Evolutionary conservation across 2,888 invertebrate species (phyloP), one percentile per base, ranked within the genome.

Genomic region (Megalurothrips usitatus): DNA sequence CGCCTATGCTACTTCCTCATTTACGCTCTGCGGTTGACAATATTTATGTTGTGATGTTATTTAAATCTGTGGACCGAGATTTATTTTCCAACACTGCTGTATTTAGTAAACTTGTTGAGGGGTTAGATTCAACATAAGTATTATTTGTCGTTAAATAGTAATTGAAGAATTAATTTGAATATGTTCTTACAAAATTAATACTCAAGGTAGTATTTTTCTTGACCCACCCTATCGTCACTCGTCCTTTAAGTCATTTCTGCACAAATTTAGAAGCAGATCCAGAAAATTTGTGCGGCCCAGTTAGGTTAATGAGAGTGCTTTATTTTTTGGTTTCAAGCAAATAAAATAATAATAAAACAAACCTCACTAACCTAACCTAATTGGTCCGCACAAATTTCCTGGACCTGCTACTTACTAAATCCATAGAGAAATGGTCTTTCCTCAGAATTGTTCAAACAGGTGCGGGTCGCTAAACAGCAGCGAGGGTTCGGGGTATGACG

Each of bases 41-140:
- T 19, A 63, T 63, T 19, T 17, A 17, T 63, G 58, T 63, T 63
- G 19, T 63, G 10, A 6, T 63, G 11, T 19, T 63, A 11, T 63
- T 63, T 19, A 63, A 63, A 19, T 63, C 58, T 63, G 6, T 6
- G 10, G 58, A 63, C 19, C 11, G 58, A 63, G 58, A 63, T 6
- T 17, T 63, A 19, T 63, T 63, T 63, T 17, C 58, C 6, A 23
- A 79, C 52, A 19, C 58, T 17, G 4, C 58, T 17, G 19, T 63
- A 81, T 83, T 81, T 82, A 80, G 19, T 82, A 82, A 79, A n/a
- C 79, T 83, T 23, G 81, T 84, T 68, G 80, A 83, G 6, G 83
- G 84, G 81, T 80, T 83, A 75, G 80, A 82, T 80, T 34, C 78
- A 63, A 11, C 19, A 11, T 9, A 49, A 49, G 49, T 49, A 81